Evolutionary conservation across 2,797 vertebrate genomes (phyloP).

Genomic region (Cuculus canorus): DNA sequence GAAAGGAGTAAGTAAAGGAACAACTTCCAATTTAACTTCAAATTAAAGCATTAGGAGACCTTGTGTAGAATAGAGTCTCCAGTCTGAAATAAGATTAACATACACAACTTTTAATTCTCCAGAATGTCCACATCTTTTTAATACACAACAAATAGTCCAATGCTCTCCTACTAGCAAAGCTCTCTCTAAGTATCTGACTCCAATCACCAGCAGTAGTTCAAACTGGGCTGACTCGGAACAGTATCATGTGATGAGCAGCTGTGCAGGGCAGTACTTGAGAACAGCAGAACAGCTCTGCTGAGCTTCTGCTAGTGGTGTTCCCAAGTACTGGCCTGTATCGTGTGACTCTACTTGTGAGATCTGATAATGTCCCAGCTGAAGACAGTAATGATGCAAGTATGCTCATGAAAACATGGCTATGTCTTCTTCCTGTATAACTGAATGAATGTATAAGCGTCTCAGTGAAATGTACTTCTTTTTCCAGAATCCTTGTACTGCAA

Average conservation of each 20-base stretch:
- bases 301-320: background rate
- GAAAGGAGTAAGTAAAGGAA: background rate
- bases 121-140: background rate
- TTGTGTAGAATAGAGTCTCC: background rate
- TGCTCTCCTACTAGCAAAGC: fast-evolving
- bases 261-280: too few relatives aligned
- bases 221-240: background rate
- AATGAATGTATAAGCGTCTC: background rate
- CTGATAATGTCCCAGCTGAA: background rate
- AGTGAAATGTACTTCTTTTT: background rate
- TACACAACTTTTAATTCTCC: background rate
- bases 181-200: background rate
- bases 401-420: background rate
- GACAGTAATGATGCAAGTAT: background rate
- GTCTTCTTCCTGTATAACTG: background rate
- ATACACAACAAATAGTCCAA: background rate
- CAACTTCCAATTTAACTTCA: background rate
- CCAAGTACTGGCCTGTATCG: background rate
- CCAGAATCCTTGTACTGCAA: background rate
- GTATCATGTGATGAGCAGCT: background rate
- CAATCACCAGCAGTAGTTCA: background rate
- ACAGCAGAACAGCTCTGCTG: background rate
- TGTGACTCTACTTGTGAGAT: background rate
- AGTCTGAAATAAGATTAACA: background rate
- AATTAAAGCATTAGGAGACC: background rate